Percentiles rank a stretch among this genome's conserved stretches.
These are phyloP conservation scores for Phaetusa simplex DNA, from an alignment of 2,113 vertebrate species.

Conservation along the genomic window DNA sequence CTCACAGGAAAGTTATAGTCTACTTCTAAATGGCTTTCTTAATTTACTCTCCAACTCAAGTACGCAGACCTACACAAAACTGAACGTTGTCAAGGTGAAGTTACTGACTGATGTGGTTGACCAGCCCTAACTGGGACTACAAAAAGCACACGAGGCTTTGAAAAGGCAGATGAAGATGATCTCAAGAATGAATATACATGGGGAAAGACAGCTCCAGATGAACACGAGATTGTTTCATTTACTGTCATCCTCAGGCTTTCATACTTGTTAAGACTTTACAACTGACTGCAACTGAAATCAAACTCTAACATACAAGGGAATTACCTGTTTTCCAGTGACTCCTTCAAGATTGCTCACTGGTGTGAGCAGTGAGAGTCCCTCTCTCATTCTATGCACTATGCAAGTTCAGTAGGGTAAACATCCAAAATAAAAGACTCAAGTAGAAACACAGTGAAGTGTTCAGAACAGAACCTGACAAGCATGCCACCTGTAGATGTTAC, in stretches of 20 bases:
- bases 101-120: neutral
- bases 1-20: neutral
- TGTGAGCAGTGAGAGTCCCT: too few relatives aligned
- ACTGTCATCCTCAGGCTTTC: neutral
- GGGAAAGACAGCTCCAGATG: neutral
- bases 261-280: neutral
- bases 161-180: neutral
- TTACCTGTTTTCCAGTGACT: neutral
- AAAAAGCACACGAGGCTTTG: neutral
- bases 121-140: neutral
- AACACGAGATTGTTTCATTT: neutral
- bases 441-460: neutral
- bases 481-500: neutral
- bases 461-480: neutral
- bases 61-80: neutral
- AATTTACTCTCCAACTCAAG: neutral
- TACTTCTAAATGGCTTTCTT: neutral
- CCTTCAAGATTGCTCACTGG: neutral
- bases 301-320: neutral
- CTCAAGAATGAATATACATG: rapidly evolving
- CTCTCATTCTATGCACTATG: neutral
- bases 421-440: neutral
- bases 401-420: neutral
- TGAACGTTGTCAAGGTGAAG: neutral
- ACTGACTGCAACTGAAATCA: neutral